Evolutionary conservation across 2,888 invertebrate genomes (phyloP).

Genomic region (Dasysyrphus tricinctus): DNA sequence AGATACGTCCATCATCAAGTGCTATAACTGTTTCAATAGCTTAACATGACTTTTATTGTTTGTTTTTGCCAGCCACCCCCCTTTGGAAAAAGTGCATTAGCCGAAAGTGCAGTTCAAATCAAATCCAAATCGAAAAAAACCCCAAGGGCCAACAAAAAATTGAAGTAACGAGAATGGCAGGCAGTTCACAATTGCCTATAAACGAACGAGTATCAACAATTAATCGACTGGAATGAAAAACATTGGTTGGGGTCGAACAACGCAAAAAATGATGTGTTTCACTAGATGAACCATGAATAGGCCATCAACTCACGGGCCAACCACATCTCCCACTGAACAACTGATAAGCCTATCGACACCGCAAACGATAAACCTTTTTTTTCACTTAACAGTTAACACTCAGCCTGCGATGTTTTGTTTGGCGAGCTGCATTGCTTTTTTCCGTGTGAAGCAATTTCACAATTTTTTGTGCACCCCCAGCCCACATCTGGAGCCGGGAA

Average conservation of each 20-base stretch:
- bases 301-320: constrained; percentile 38
- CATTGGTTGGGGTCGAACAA: background rate
- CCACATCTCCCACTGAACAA: constrained; percentile 35
- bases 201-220: constrained; percentile 64
- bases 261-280: constrained; percentile 22
- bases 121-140: constrained; percentile 20
- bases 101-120: constrained; percentile 49
- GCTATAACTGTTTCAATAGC: background rate
- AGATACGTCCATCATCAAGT: background rate
- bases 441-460: constrained; percentile 64
- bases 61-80: background rate
- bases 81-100: constrained; percentile 20
- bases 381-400: constrained; percentile 70
- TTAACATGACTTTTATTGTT: constrained; percentile 19
- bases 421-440: constrained; percentile 58
- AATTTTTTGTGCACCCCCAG: constrained; percentile 55
- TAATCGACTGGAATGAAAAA: constrained; percentile 67
- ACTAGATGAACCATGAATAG: constrained; percentile 43
- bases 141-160: constrained; percentile 33
- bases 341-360: constrained; percentile 62
- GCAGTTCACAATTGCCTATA: constrained; percentile 50
- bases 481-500: background rate
- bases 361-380: constrained; percentile 71
- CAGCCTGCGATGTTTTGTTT: constrained; percentile 58
- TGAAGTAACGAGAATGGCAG: constrained; percentile 6